Evolutionary conservation across 2,797 vertebrate species (phyloP).

Genomic region (Meriones psammophilus): DNA sequence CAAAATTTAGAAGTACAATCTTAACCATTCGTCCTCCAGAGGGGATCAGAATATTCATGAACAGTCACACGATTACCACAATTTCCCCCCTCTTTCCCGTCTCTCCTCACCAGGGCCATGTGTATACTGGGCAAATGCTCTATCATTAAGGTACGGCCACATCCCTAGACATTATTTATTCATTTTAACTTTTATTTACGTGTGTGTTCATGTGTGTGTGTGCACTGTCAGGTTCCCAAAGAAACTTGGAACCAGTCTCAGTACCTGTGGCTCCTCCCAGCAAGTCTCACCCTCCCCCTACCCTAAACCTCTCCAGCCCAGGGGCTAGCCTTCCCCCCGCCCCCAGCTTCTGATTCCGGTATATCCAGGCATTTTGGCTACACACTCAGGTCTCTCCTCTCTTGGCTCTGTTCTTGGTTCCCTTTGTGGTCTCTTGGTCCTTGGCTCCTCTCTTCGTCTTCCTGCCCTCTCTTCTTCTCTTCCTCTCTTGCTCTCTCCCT

Average conservation of each 20-base stretch:
- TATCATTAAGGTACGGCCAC: too few relatives aligned
- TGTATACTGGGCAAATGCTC: not conserved
- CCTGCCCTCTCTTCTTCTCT: not conserved
- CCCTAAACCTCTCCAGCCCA: not conserved
- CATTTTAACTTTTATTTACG: not conserved
- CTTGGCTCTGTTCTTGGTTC: not conserved
- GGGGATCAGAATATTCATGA: not conserved
- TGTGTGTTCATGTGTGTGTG: not conserved
- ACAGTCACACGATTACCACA: not conserved
- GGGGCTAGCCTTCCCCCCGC: too few relatives aligned
- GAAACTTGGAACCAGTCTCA: not conserved
- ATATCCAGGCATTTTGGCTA: not conserved
- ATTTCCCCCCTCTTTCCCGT: not conserved
- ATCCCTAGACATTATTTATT: not conserved
- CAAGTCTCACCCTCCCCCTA: not conserved
- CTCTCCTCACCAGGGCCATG: not conserved
- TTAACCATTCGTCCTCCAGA: not conserved
- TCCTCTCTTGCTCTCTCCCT: not conserved
- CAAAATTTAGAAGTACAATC: not conserved
- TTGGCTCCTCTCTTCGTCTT: not conserved
- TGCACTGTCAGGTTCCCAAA: not conserved
- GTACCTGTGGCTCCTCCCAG: not conserved
- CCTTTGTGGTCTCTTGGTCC: not conserved
- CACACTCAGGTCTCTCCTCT: not conserved
- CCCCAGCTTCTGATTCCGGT: not conserved